Evolutionary conservation across 2,797 vertebrate genomes (phyloP), one percentile per base, ranked within the genome.

Genomic region (Phoeniculus purpureus): DNA sequence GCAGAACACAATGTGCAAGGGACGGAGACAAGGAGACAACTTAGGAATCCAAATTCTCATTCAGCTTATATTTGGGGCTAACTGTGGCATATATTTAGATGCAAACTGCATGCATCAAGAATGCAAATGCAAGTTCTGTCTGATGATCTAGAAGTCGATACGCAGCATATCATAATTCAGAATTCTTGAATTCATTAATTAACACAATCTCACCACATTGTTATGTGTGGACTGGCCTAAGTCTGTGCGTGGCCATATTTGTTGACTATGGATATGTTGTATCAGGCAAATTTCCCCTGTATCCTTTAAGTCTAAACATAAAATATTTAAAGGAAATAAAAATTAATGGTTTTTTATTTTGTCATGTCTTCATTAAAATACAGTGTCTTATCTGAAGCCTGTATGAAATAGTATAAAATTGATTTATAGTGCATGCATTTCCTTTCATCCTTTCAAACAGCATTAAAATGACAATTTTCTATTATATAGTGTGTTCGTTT

Each of bases 381-480:
- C 3, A 52, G 17, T 56, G 15, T 73, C 5, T 83, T 93, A 86
- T 72, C 64, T 74, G 19, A 83, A 29, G 9, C 27, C 16, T 80
- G 7, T 54, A 56, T 43, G 62, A 90, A 87, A 78, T 34, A 85
- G 9, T 71, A 81, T 77, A 84, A 94, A 60, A 82, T 82, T 95
- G 77, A 85, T 89, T 91, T 87, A 76, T 56, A 31, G 22, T 32
- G 9, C 56, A 66, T 86, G 15, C 50, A 67, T 75, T 94, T 81
- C 20, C 37, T 73, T 92, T 94, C 37, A 92, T 93, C 52, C 26
- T 77, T 79, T 94, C 82, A 73, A 94, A 64, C 17, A 85, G 4
- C 52, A 85, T 87, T 85, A 84, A 94, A 82, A 85, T 60, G 47
- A 48, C 78, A 90, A 78, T 92, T 87, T 92, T 70, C 25, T 85